Percentiles rank a stretch among this genome's conserved stretches.
phyloP scores from a whole-genome alignment of 2,797 vertebrate genomes.

The Sitta carolinensis region DNA sequence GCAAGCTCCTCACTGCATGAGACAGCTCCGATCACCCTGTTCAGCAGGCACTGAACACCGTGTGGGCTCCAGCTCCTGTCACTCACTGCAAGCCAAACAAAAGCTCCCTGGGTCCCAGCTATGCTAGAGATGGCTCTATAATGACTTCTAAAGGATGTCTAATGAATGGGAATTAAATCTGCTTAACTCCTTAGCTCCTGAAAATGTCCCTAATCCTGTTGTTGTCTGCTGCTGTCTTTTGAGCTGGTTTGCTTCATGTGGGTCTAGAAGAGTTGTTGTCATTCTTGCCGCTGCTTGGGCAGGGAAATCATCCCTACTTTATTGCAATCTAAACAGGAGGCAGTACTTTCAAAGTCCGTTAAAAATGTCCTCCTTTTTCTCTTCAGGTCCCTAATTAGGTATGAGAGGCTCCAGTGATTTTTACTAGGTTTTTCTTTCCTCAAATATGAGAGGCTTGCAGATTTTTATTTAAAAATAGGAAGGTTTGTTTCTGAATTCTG shows the following conservation, averaged over 20 bases:
- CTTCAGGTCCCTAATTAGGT: neutral
- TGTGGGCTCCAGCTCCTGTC: neutral
- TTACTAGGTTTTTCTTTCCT: neutral
- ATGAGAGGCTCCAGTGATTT: neutral
- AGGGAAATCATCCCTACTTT: neutral
- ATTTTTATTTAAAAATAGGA: constrained; percentile 42
- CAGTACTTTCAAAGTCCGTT: neutral
- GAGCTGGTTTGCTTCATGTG: neutral
- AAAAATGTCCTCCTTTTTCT: neutral
- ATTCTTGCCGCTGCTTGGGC: neutral
- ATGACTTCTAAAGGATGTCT: neutral
- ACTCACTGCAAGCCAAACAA: neutral
- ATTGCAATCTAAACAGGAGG: neutral
- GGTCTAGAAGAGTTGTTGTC: neutral
- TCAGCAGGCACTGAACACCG: neutral
- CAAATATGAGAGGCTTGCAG: neutral
- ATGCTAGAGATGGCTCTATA: neutral
- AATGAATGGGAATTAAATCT: neutral
- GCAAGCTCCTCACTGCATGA: neutral
- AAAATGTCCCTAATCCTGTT: neutral
- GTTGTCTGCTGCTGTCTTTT: neutral
- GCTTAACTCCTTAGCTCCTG: constrained; percentile 9
- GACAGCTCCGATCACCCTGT: neutral
- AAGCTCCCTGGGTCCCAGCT: neutral
- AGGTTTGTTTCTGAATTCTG: neutral